Evolutionary conservation across 2,888 invertebrate species (phyloP).

Genomic region (Trichopoda pennipes): DNA sequence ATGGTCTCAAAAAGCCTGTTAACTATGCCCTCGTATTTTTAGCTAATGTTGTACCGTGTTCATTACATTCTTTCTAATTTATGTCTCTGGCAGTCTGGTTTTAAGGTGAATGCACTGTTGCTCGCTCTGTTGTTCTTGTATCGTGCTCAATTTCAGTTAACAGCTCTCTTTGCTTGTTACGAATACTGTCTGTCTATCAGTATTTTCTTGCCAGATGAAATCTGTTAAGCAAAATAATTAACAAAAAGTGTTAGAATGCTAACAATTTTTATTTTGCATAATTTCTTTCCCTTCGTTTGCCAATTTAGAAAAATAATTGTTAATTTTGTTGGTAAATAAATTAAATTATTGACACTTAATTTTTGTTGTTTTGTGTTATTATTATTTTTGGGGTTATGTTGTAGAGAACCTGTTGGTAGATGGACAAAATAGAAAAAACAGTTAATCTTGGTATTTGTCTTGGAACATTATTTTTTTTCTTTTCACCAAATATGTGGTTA

Average conservation of each 20-base stretch:
- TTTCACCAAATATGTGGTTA: conserved; percentile 11
- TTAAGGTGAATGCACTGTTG: conserved; percentile 77
- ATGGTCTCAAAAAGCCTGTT: conserved; percentile 9
- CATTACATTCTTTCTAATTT: conserved; percentile 55
- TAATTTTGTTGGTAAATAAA: conserved; percentile 15
- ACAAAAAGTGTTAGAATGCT: conserved; percentile 54
- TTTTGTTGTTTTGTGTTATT: not conserved
- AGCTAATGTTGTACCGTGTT: conserved; percentile 43
- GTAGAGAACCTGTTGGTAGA: not conserved
- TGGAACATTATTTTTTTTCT: conserved; percentile 70
- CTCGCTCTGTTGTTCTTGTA: conserved; percentile 37
- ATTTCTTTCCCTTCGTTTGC: not conserved
- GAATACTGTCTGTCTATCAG: not conserved
- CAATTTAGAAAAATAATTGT: not conserved
- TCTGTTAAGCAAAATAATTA: conserved; percentile 28
- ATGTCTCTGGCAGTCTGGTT: conserved; percentile 66
- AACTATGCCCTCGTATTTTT: conserved; percentile 15
- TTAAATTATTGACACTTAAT: conserved; percentile 33
- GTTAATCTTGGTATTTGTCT: conserved; percentile 69
- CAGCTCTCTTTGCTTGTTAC: conserved; percentile 31
- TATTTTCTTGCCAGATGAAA: not conserved
- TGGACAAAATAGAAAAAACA: conserved; percentile 68
- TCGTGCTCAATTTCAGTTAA: conserved; percentile 51
- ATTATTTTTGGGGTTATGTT: conserved; percentile 9
- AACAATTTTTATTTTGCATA: conserved; percentile 21